Evolutionary conservation across 2,797 vertebrate species (phyloP).

Genomic region (Sphenodon punctatus): DNA sequence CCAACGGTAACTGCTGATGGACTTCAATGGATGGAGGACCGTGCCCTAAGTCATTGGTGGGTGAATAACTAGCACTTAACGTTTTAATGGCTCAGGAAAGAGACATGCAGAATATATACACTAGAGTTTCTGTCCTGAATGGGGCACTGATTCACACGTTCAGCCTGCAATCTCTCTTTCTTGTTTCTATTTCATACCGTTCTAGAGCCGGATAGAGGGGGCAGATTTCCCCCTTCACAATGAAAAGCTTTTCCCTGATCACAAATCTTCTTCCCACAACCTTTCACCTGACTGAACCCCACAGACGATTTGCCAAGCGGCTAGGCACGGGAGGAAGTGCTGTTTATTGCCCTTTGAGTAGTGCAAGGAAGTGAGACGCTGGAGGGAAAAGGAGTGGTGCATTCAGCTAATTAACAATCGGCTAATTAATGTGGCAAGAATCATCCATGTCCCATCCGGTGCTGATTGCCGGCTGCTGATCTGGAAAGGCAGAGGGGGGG

Average conservation of each 20-base stretch:
- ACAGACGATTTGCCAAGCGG: neutral
- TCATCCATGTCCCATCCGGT: neutral
- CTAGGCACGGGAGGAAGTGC: neutral
- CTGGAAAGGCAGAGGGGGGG: neutral
- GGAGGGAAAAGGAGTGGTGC: too few relatives aligned
- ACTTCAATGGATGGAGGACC: too few relatives aligned
- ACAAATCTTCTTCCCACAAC: neutral
- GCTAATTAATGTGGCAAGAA: constrained; percentile 18
- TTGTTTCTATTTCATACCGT: neutral
- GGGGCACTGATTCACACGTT: neutral
- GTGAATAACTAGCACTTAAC: neutral
- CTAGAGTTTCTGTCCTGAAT: neutral
- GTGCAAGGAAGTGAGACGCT: too few relatives aligned
- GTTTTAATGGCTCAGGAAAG: neutral
- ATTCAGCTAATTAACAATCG: too few relatives aligned
- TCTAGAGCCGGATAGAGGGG: neutral
- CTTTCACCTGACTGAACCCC: neutral
- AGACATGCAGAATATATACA: neutral
- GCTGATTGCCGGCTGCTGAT: neutral
- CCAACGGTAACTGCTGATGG: too few relatives aligned
- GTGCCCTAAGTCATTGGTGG: too few relatives aligned
- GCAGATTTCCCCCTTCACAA: neutral
- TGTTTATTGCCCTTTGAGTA: neutral
- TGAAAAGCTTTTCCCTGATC: neutral
- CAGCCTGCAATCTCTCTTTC: neutral